Percentiles rank a stretch among this genome's conserved stretches.
phyloP scores from a whole-genome alignment of 2,797 vertebrate genomes.

The Leucoraja ocellata region DNA sequence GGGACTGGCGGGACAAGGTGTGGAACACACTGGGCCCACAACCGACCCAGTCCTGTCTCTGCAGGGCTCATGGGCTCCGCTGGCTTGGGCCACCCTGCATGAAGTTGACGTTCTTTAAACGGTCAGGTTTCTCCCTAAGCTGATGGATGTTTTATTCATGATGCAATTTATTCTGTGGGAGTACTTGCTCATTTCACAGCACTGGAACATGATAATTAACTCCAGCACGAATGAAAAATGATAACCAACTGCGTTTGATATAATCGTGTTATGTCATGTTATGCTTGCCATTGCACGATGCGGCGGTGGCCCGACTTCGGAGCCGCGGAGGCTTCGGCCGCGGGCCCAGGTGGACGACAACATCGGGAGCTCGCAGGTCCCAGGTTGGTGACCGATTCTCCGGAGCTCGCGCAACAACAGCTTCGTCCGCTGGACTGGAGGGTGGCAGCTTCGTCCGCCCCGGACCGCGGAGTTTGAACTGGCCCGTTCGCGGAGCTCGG shows the following conservation, averaged over 20 bases:
- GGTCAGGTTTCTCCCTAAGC: neutral
- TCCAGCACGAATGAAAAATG: conserved; percentile 18
- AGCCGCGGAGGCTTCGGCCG: too few relatives aligned
- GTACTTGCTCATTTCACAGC: conserved; percentile 19
- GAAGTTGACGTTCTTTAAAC: too few relatives aligned
- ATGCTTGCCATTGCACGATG: neutral
- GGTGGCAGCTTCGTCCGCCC: too few relatives aligned
- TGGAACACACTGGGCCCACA: neutral
- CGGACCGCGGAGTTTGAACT: too few relatives aligned
- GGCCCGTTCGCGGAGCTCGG: too few relatives aligned
- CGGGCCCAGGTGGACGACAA: too few relatives aligned
- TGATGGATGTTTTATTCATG: neutral
- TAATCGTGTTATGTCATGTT: neutral
- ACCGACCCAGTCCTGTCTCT: neutral
- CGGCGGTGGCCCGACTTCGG: too few relatives aligned
- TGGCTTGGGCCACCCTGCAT: neutral
- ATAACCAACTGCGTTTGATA: conserved; percentile 31
- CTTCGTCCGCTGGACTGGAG: too few relatives aligned
- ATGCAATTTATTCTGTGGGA: conserved; percentile 1
- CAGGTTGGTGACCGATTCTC: too few relatives aligned
- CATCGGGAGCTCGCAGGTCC: too few relatives aligned
- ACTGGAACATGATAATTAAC: conserved; percentile 29
- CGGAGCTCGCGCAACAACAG: too few relatives aligned
- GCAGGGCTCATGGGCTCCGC: neutral
- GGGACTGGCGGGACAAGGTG: neutral